Evolutionary conservation across 2,113 vertebrate species (phyloP).

Genomic region (Capreolus pygargus): DNA sequence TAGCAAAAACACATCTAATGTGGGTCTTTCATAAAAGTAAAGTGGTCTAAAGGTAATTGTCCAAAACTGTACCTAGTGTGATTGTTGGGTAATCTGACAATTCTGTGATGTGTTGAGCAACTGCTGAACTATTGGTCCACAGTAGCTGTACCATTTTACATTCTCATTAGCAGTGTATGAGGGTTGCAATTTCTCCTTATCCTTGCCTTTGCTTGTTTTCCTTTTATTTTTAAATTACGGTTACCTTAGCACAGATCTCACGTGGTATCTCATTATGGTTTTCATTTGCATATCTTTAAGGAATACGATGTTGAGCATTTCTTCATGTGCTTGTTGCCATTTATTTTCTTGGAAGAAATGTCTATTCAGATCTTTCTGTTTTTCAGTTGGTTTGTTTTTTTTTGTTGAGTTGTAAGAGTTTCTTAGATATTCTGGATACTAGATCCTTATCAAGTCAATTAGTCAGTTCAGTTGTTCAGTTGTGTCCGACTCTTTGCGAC

Average conservation of each 20-base stretch:
- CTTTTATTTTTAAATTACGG: not conserved
- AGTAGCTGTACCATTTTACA: not conserved
- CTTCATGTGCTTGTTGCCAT: not conserved
- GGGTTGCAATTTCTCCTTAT: not conserved
- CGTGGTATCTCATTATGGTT: not conserved
- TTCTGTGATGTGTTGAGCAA: not conserved
- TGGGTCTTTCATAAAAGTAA: not conserved
- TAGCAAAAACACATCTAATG: not conserved
- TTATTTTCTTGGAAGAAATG: not conserved
- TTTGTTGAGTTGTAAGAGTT: not conserved
- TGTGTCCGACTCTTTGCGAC: not conserved
- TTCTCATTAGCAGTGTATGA: not conserved
- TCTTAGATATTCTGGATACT: not conserved
- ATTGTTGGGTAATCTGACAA: not conserved
- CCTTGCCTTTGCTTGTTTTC: not conserved
- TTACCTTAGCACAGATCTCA: not conserved
- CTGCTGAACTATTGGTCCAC: not conserved
- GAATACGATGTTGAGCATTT: not conserved
- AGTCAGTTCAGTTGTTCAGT: not conserved
- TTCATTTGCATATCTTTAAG: not conserved
- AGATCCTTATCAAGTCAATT: not conserved
- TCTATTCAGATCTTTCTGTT: not conserved
- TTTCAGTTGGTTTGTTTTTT: not conserved
- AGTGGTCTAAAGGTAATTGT: not conserved
- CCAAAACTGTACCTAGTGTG: not conserved